Evolutionary conservation across 1,140 invertebrate species (phyloP), one percentile per base, ranked within the genome.

Genomic region (Leucophenga varia): DNA sequence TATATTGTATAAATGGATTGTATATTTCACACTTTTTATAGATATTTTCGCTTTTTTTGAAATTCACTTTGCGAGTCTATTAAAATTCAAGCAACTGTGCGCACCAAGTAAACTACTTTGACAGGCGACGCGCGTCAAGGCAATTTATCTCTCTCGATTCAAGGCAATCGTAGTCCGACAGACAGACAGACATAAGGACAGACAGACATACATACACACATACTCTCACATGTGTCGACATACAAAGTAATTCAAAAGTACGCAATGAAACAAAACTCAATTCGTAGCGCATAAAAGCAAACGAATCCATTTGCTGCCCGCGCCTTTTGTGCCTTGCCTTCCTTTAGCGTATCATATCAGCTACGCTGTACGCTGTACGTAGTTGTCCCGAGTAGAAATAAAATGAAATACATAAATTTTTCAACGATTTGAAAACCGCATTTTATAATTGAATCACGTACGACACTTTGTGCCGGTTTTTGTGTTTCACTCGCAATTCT

Each of bases 381-480:
- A n/a, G n/a, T 54, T 49, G 49, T 47, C 53, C 51, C 52, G 55
- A 49, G 51, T 7, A 7, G 39, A 67, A 71, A 71, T 67, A 71
- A 71, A 71, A 71, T 61, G 63, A 71, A 71, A 71, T 61, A 71
- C 67, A 71, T 71, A 71, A 71, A 71, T 71, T 71, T 71, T 71
- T 55, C 63, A 71, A 71, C 67, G 67, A 71, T 71, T 71, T 71
- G 63, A 71, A 64, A 67, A 71, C 67, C 67, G 63, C 67, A 71
- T 64, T 71, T 71, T 71, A 71, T 71, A 71, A 71, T 71, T 71
- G 67, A 71, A 71, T 71, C 67, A 71, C 67, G 67, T 71, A 71
- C 67, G 63, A 70, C 67, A 55, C 56, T 70, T 61, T 63, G 53
- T 50, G 22, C 22, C 22, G 22, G 22, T 25, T 25, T 25, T 25